Base-by-base conservation (phyloP, 2,797 vertebrate genomes). In the Oryzias sinensis region DNA sequence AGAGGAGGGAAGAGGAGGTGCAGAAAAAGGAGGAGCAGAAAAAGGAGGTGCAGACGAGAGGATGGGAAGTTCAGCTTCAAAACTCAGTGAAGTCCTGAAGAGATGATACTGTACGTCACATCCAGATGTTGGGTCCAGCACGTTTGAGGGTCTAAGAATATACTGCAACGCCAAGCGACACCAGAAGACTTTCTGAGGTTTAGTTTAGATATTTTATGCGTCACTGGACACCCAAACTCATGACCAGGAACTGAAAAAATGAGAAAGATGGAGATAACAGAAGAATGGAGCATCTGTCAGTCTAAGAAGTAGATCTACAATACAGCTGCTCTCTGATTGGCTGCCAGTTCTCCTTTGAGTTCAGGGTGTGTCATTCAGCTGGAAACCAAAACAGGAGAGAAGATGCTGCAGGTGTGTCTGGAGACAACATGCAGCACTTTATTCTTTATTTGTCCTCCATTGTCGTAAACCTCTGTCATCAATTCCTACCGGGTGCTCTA, bases 401-500 rank as follows among this genome's bases (percentile, higher is more conserved):
- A 1, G 53, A 66, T 55, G 59, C 62, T 76, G 56, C 64, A 70
- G 70, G 53, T 73, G 65, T 54, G 29, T 53, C 49, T 42, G 47
- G 33, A 49, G 62, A 29, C 41, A 18, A 18, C 18, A 18, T 59
- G 62, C 67, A 72, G 65, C 66, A 59, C n/a, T 77, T 83, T 74
- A 70, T 60, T 79, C 54, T 48, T 49, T 49, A 42, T 20, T 58
- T 17, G 43, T 59, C 67, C 65, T 77, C 70, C 70, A 64, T 77
- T 70, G 56, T 66, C 25, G 43, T 24, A 14, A 40, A 11, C 14
- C 20, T n/a, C 48, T 14, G 5, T 43, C 59, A 5, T 7, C 25
- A 5, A 27, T 44, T 56, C 48, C 14, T 62, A 4, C 43, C 20
- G 44, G 7, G n/a, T 40, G 29, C 67, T 52, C 51, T 1, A 22